Evolutionary conservation across 2,113 vertebrate species (phyloP).

Genomic region (Passer domesticus): DNA sequence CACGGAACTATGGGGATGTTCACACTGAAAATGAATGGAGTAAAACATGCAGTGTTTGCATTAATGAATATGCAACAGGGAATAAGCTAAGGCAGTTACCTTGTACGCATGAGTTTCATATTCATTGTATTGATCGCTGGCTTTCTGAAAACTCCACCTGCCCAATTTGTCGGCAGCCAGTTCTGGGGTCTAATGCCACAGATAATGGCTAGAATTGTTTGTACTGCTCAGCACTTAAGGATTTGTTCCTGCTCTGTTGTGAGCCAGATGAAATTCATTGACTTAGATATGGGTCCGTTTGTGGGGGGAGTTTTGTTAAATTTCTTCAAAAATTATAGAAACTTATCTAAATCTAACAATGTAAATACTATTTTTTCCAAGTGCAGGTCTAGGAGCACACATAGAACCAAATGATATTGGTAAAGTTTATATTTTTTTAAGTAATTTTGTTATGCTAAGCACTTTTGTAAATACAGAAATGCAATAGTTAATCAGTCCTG

Average conservation of each 20-base stretch:
- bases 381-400: constrained; percentile 65
- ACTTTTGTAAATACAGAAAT: constrained; percentile 77
- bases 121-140: constrained; percentile 97
- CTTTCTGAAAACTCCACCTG: constrained; percentile 96
- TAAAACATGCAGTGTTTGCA: constrained; percentile 92
- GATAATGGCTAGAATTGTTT: constrained; percentile 25
- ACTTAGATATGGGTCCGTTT: constrained; percentile 22
- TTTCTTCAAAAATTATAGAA: constrained; percentile 55
- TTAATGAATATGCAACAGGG: constrained; percentile 92
- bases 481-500: constrained; percentile 54
- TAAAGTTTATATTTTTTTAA: constrained; percentile 78
- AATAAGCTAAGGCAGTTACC: constrained; percentile 93
- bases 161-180: constrained; percentile 91
- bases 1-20: constrained; percentile 87
- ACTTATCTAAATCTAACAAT: constrained; percentile 66
- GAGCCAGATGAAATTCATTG: constrained; percentile 24
- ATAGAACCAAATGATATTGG: constrained; percentile 73
- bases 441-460: constrained; percentile 73
- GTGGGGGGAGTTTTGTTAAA: constrained; percentile 62
- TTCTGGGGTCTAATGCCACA: constrained; percentile 66
- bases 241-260: constrained; percentile 39
- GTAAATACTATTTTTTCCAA: constrained; percentile 70
- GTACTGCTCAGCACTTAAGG: background rate
- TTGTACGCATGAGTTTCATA: constrained; percentile 92
- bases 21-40: constrained; percentile 83